Percentiles rank a stretch among this genome's conserved stretches.
Evolutionary conservation across 2,113 vertebrate genomes (phyloP).

Genomic region (Lontra canadensis): DNA sequence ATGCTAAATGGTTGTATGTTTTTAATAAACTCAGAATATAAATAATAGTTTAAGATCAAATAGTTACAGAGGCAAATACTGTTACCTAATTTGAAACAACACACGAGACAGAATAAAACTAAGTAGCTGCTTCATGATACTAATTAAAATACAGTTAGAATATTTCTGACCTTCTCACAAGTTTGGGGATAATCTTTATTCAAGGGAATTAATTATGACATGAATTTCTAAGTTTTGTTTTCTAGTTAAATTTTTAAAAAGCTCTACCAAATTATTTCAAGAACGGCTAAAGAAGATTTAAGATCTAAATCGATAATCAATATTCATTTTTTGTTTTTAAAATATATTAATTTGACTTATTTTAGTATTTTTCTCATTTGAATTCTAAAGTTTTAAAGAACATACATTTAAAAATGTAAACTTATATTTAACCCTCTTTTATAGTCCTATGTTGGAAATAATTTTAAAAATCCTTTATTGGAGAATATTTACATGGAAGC

Average conservation of each 20-base stretch:
- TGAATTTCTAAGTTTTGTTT: slow-evolving; percentile 2
- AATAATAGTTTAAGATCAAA: neutral
- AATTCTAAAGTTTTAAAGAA: neutral
- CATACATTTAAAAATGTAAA: neutral
- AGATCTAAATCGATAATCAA: neutral
- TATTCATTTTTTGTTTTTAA: slow-evolving; percentile 20
- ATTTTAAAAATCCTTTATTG: slow-evolving; percentile 4
- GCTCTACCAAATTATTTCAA: slow-evolving; percentile 31
- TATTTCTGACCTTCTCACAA: neutral
- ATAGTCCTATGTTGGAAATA: slow-evolving; percentile 17
- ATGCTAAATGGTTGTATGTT: neutral
- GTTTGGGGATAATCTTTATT: neutral
- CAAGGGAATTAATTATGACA: neutral
- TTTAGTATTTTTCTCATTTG: slow-evolving; percentile 22
- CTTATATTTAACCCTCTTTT: slow-evolving; percentile 2
- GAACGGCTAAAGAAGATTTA: neutral
- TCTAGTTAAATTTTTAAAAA: neutral
- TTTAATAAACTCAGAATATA: slow-evolving; percentile 48
- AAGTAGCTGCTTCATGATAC: neutral
- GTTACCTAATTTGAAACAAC: neutral
- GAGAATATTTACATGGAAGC: neutral
- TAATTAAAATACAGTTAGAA: slow-evolving; percentile 25
- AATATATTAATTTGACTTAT: slow-evolving; percentile 8
- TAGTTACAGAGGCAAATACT: neutral
- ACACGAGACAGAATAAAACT: slow-evolving; percentile 16